A percentile compares a stretch with the other conserved stretches of the same genome.
Conservation (phyloP, 2,113 vertebrate genomes). For the Takifugu flavidus region DNA sequence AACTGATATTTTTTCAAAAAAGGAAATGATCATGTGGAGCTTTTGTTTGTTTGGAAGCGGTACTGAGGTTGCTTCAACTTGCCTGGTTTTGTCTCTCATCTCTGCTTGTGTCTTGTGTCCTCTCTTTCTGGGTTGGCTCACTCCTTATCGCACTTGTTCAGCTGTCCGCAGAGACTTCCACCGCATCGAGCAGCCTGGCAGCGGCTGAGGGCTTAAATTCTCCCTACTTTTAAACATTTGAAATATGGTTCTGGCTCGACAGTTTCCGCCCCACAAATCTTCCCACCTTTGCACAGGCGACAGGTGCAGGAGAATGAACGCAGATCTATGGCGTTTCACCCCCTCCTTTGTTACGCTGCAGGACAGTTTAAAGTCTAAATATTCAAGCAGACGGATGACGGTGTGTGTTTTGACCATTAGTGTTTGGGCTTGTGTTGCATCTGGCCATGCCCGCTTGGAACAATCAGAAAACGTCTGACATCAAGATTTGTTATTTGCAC, state of each 20-base stretch:
- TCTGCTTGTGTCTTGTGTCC: conserved; percentile 31
- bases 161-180: conserved; percentile 68
- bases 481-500: no score
- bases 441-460: no score
- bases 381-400: no score
- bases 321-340: not conserved
- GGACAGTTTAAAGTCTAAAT: no score
- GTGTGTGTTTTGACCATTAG: no score
- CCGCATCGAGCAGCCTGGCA: conserved; percentile 57
- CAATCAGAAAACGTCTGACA: no score
- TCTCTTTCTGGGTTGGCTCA: conserved; percentile 58
- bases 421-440: no score
- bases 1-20: not conserved
- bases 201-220: conserved; percentile 49
- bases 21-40: not conserved
- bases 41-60: not conserved
- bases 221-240: conserved; percentile 55
- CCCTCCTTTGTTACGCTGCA: not conserved
- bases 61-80: not conserved
- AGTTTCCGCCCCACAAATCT: conserved; percentile 30
- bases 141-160: conserved; percentile 73
- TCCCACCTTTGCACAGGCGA: conserved; percentile 28
- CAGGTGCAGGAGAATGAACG: conserved; percentile 16
- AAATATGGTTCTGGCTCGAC: conserved; percentile 42
- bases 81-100: conserved; percentile 10